Evolutionary conservation across 2,888 invertebrate genomes (phyloP), one percentile per base, ranked within the genome.

Genomic region (Bombylius discolor): DNA sequence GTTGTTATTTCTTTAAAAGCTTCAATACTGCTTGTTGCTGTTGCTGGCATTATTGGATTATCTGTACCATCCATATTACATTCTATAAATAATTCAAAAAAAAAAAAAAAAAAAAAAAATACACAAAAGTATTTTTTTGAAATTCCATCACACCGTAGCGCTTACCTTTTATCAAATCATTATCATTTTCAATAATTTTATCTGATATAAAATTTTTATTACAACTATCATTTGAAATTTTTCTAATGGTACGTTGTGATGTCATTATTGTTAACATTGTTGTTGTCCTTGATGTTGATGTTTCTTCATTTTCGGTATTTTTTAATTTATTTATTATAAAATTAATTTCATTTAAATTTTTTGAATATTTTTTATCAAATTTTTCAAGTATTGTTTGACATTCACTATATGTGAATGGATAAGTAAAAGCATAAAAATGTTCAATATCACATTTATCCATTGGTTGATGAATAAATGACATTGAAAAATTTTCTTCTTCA

Each of bases 341-440:
- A 14, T 56, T 55, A 8, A 60, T 42, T 42, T 62, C 59, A 12
- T 56, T 47, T 7, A 32, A 31, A 32, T 33, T 55, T 51, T 60
- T 62, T 51, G 50, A 55, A 58, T 59, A 62, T 56, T 61, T 81
- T 57, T 72, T 63, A 68, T 91, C 89, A 50, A 89, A 80, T 51
- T 78, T 79, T 61, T 78, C 79, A 34, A 93, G 75, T 65, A 83
- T 80, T 60, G 83, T 82, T 71, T 89, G 88, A 53, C 89, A 78
- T 65, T 94, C 92, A 0, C 81, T 79, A 68, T 90, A 93, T 0
- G 91, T 86, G 75, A 84, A 93, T 4, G 94, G 94, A 73, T 88
- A 94, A 7, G 92, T 92, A 73, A 94, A 94, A 0, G 93, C 92
- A 75, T 93, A 89, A 74, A 89, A 93, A 8, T 85, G 84, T 5